Base-by-base conservation (phyloP, 2,113 vertebrate species). In the Megatriorchis doriae region DNA sequence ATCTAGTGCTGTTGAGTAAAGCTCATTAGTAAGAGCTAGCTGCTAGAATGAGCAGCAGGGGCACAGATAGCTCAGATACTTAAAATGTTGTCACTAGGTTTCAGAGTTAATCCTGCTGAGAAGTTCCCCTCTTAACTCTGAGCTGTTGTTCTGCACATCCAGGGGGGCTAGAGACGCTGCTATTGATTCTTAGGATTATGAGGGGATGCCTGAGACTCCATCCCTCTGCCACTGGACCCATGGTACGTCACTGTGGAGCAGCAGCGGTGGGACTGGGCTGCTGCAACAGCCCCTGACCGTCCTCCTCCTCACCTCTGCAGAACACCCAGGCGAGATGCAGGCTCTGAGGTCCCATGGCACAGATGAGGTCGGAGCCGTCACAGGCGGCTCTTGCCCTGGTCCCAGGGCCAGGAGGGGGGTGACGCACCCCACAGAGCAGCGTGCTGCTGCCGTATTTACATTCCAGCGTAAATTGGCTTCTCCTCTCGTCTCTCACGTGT, bases 81-180 rank as follows among this genome's bases (percentile, higher is more conserved):
- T 65, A 20, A 50, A 91, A 25, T 31, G 66, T 94, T 91, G 89
- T 94, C 94, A 83, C 62, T 85, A 34, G 86, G 62, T 73, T 93
- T 93, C 93, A 70, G 84, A 89, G 81, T 95, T 95, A 97, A 96
- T 83, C 88, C 65, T 43, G 47, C 26, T 78, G 72, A 88, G 85
- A 78, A 83, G 82, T 71, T 94, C 70, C 67, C n/a, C 32, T 94
- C 87, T 81, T 91, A 72, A 34, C 62, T 79, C 36, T 0, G 7
- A 82, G 55, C 62, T 88, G 78, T 58, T 88, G 78, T 58, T 87
- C n/a, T 65, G 38, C 63, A 42, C 67, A 66, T 84, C 36, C 63
- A 53, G 50, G 71, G 36, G 10, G n/a, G 29, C 20, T 56, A 72
- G 45, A 87, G 48, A 61, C 5, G 3, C 47, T 73, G 55, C 53